Conservation (phyloP, 2,888 invertebrate species). For the Athetis lepigone region DNA sequence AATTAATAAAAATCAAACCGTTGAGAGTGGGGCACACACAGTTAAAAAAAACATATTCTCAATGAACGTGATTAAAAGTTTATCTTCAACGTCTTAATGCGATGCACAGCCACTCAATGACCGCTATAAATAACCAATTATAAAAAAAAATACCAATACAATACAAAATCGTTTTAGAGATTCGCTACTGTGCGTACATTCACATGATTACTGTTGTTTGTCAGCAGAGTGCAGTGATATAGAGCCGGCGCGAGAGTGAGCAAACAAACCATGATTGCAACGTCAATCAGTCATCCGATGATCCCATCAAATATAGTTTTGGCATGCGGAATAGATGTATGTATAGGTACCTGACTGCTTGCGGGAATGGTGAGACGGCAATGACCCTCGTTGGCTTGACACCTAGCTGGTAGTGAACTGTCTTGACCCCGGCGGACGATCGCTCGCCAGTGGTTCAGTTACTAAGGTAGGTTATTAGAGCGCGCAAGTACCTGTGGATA, state of each 20-base stretch:
- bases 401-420: slow-evolving; percentile 78
- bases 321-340: slow-evolving; percentile 56
- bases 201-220: neutral
- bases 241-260: slow-evolving; percentile 7
- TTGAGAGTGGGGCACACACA: neutral
- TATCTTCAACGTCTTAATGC: neutral
- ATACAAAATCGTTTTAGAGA: neutral
- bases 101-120: neutral
- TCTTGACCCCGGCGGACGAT: slow-evolving; percentile 72
- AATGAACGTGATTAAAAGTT: neutral
- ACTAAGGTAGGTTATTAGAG: slow-evolving; percentile 74
- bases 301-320: slow-evolving; percentile 26
- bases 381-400: slow-evolving; percentile 73
- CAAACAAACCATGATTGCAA: slow-evolving; percentile 11
- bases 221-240: slow-evolving; percentile 1
- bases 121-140: neutral
- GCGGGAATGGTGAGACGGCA: slow-evolving; percentile 68
- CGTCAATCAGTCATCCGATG: slow-evolving; percentile 27
- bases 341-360: slow-evolving; percentile 68
- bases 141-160: neutral
- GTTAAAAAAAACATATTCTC: neutral
- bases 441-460: slow-evolving; percentile 62
- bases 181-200: neutral
- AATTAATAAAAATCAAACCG: too few species aligned
- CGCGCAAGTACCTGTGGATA: slow-evolving; percentile 62